phyloP scores from a whole-genome alignment of 23 tunicate genomes.

The Halocynthia aurantium region DNA sequence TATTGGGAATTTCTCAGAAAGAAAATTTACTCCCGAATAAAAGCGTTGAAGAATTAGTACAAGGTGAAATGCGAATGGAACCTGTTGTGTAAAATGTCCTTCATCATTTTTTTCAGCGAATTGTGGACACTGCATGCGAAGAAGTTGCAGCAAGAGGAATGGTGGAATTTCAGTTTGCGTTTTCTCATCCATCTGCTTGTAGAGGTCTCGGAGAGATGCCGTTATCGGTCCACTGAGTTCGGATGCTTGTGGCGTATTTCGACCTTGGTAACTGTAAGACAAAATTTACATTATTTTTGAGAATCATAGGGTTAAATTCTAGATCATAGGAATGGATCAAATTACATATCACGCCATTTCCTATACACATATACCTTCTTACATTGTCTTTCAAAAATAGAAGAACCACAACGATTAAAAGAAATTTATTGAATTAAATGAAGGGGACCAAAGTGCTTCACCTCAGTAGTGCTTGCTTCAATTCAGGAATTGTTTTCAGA shows the following conservation, averaged over 20 bases:
- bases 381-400: neutral
- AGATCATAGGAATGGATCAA: too few relatives aligned
- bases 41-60: neutral
- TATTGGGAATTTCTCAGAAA: neutral
- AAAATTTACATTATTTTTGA: too few relatives aligned
- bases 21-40: neutral
- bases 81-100: constrained; percentile 95
- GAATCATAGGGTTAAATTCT: too few relatives aligned
- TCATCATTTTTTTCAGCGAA: constrained; percentile 87
- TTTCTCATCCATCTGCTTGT: constrained; percentile 36
- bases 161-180: constrained; percentile 66
- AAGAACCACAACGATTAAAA: neutral
- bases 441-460: too few relatives aligned
- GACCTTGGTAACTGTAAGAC: neutral
- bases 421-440: neutral
- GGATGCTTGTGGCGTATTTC: neutral
- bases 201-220: constrained; percentile 37
- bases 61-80: neutral
- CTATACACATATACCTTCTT: neutral
- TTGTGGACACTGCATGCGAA: constrained; percentile 74
- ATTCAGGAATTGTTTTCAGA: constrained; percentile 86
- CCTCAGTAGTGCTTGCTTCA: constrained; percentile 40
- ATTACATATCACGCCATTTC: neutral
- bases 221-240: constrained; percentile 53
- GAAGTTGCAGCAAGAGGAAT: constrained; percentile 56